Conservation (phyloP, 2,888 invertebrate species). For the Alviniconcha strummeri region DNA sequence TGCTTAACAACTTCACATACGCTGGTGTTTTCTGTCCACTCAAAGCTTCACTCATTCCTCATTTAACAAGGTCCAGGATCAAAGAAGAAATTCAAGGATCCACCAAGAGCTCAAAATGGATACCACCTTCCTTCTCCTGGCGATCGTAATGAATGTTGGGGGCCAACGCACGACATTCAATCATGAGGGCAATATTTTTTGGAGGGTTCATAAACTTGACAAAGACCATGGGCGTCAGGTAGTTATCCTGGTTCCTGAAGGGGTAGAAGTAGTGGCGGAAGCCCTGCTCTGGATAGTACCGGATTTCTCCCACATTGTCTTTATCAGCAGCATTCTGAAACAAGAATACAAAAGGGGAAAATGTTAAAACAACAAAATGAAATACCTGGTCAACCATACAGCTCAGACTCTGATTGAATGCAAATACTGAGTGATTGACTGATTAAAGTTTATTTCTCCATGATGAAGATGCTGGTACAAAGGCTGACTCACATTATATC, state of each 20-base stretch:
- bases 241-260: conserved; percentile 74
- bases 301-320: conserved; percentile 91
- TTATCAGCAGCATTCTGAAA: conserved; percentile 87
- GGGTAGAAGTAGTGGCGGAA: conserved; percentile 80
- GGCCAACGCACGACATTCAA: conserved; percentile 75
- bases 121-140: conserved; percentile 91
- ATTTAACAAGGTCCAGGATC: background rate
- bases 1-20: background rate
- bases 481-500: too few species aligned
- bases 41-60: background rate
- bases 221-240: conserved; percentile 74
- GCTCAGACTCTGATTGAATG: too few species aligned
- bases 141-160: conserved; percentile 83
- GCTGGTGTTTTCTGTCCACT: background rate
- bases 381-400: too few species aligned
- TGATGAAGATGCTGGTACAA: too few species aligned
- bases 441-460: too few species aligned
- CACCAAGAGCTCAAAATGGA: conserved; percentile 95
- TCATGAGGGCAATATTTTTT: conserved; percentile 73
- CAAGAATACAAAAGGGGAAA: background rate
- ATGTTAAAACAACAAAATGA: too few species aligned
- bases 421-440: too few species aligned
- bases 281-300: conserved; percentile 79
- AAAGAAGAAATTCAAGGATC: conserved; percentile 78
- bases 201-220: conserved; percentile 72